Base-by-base conservation (phyloP, 1,140 invertebrate genomes). In the Drosophila pectinifera region DNA sequence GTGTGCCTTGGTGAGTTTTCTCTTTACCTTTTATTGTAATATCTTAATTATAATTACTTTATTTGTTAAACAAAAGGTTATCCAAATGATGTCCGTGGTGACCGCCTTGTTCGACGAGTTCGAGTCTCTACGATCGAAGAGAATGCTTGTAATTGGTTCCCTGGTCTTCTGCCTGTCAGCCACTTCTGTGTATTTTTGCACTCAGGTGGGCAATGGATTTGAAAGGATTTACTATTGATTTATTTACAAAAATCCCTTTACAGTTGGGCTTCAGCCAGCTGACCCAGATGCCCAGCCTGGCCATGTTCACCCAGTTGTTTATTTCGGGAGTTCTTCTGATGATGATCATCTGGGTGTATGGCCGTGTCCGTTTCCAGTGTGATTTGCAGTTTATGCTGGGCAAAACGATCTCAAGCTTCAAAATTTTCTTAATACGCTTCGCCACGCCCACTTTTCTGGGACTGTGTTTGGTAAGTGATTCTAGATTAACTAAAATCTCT, bases 351-450 rank as follows among this genome's bases (percentile, higher is more conserved):
- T 97, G 96, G 95, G 95, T 95, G 8, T 97, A 97, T 91, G 96
- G 96, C 90, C 93, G 94, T 26, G 93, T 95, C 14, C 94, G 95
- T 63, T 95, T 97, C 56, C 94, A 94, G 43, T 92, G 93, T 48
- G 96, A 97, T 83, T 92, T 97, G 1, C 93, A 97, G 89, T 95
- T 96, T 79, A 98, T 97, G 97, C 94, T 96, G 5, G 95, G 96
- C 13, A 93, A 94, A 81, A 95, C 95, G 75, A 94, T 97, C 10
- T 94, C 91, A 78, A 92, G 63, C 62, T 63, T 89, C 16, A 92
- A 89, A 62, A 91, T 92, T 20, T 86, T 79, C 51, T 51, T 80
- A 7, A 80, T 92, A 70, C 80, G 91, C 42, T 91, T 92, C 36
- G 36, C 74, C 41, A 90, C 90, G n/a, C 91, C 91, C 8, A 61